Evolutionary conservation across 2,888 invertebrate genomes (phyloP), one percentile per base, ranked within the genome.

Genomic region (Thera obeliscata): DNA sequence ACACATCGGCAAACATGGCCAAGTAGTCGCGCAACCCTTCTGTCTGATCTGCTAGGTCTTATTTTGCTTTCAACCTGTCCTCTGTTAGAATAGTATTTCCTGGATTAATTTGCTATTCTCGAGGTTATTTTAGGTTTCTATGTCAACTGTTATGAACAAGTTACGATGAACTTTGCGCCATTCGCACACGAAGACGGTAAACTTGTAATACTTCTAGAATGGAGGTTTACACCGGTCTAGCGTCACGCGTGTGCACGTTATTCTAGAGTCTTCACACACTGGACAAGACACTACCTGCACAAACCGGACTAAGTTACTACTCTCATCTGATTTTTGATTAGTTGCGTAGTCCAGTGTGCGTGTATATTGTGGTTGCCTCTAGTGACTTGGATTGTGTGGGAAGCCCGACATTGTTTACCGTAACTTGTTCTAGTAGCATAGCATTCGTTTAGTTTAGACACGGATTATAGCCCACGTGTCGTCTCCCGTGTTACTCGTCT

Each of bases 11-110:
- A 86, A 83, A 88, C 86, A 82, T 87, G 92, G 91, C 91, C 93
- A 91, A 91, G 92, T 92, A 93, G 92, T 90, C 89, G 90, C 91
- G 91, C 89, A 88, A 90, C 90, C 92, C 91, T 91, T 90, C 91
- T 91, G 87, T 89, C 91, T 91, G 86, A 86, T 90, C 85, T 92
- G 92, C 90, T 92, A 93, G 91, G 91, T 90, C 91, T 89, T 92
- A 87, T 88, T 93, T 92, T 90, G 84, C 93, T 93, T 93, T 92
- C 87, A 82, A 83, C 87, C 86, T 87, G 74, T 82, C 82, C 86
- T 87, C 88, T 90, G 86, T 87, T 92, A 92, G 92, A 78, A 86
- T 89, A 87, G 88, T 77, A 78, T 86, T 79, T 79, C 77, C 79
- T 75, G 60, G 75, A 74, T 82, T 86, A 72, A 75, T 81, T 83